These are phyloP conservation scores for Phania funesta DNA, from an alignment of 2,888 invertebrate species.

Conservation along the genomic window DNA sequence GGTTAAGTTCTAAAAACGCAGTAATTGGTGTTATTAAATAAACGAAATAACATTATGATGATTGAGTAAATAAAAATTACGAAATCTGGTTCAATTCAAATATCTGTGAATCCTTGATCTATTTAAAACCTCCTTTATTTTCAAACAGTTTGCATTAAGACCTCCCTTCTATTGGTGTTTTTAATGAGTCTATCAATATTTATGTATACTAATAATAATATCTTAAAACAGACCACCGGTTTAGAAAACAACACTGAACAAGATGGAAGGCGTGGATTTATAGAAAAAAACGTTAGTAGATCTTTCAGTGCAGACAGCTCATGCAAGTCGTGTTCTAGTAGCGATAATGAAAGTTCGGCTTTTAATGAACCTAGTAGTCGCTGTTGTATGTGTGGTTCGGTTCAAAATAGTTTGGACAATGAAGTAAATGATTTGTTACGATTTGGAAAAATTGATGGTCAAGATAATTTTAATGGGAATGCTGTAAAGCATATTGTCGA, in stretches of 20 bases:
- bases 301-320: constrained; percentile 66
- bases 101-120: no score
- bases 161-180: not conserved
- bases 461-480: constrained; percentile 36
- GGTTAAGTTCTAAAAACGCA: no score
- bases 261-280: not conserved
- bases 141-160: constrained; percentile 27
- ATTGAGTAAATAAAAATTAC: no score
- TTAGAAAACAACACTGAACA: not conserved
- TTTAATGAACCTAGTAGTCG: constrained; percentile 3
- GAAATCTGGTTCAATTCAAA: no score
- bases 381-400: constrained; percentile 48
- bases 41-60: no score
- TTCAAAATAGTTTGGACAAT: constrained; percentile 35
- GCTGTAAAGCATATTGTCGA: constrained; percentile 16
- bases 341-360: constrained; percentile 59
- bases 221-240: not conserved
- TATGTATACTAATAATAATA: constrained; percentile 8
- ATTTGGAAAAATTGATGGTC: constrained; percentile 26
- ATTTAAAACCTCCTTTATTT: not conserved
- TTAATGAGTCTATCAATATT: constrained; percentile 6
- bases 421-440: constrained; percentile 35
- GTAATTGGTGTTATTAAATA: no score
- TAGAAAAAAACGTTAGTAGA: constrained; percentile 2
- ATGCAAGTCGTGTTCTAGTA: constrained; percentile 67